Evolutionary conservation across 2,113 vertebrate genomes (phyloP), one percentile per base, ranked within the genome.

Genomic region (Ptyas mucosa): DNA sequence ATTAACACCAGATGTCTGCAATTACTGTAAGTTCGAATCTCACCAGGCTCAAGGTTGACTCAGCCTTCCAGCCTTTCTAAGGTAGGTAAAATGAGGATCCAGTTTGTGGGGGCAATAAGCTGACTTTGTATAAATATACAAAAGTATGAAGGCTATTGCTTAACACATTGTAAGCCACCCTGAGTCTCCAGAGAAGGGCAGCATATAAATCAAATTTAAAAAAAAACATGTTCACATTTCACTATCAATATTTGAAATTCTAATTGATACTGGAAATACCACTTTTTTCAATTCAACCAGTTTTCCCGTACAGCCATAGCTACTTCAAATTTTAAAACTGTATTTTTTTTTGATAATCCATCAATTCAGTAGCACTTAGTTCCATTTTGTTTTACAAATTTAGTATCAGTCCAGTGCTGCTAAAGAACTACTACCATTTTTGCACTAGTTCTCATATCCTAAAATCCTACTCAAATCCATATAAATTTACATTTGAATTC

Each of bases 201-300:
- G n/a, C n/a, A n/a, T n/a, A n/a, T n/a, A n/a, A n/a, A n/a, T n/a
- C n/a, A n/a, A n/a, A n/a, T n/a, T n/a, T n/a, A n/a, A n/a, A n/a
- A n/a, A n/a, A n/a, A n/a, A n/a, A n/a, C n/a, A n/a, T 85, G 8
- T 49, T 29, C 58, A 52, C 88, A 89, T 52, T 89, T 93, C 29
- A 24, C 29, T 23, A 85, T 46, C 34, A 34, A 5, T 23, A 52
- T 52, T 26, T 90, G 29, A 86, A 64, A 64, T 34, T 85, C 14
- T 46, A 58, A 85, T 46, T 39, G 54, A 81, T 81, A 81, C 29
- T 54, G 87, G 18, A 85, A 86, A 96, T 54, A 94, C 94, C 95
- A 92, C 96, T 93, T 58, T 93, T 95, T 34, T 9, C n/a, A 81
- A 8, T 81, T 81, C 69, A 75, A 34, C 20, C 69, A 81, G 69